Evolutionary conservation across 2,888 invertebrate genomes (phyloP), one percentile per base, ranked within the genome.

Genomic region (Tetragonula carbonaria): DNA sequence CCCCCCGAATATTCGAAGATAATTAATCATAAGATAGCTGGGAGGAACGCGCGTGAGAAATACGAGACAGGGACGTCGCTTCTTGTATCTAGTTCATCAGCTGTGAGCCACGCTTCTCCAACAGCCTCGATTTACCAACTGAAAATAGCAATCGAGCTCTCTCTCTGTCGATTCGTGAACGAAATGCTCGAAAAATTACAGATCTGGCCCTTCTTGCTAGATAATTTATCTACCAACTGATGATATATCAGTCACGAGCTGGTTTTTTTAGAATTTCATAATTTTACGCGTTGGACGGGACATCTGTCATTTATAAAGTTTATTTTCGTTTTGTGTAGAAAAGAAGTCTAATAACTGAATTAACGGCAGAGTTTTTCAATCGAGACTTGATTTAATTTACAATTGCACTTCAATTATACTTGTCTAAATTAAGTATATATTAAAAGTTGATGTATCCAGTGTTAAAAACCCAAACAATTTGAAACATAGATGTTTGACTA

Each of bases 11-110:
- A 89, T 90, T 90, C 87, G 80, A 81, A 83, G 89, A 91, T 91
- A 90, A 92, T 92, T 92, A 92, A 92, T 92, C 92, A 92, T 91
- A 92, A 86, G 88, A 88, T 88, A 85, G 86, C 90, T 88, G 90
- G 88, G 90, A 91, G 90, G 86, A 90, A 90, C 90, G 88, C 88
- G 91, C 93, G 93, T 93, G 93, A 93, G 93, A 93, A 93, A 93
- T 92, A 91, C 90, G 92, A 93, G 88, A 91, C 91, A 90, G 88
- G 86, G 77, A 82, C 82, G 88, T 86, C 84, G 88, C 87, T 90
- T 87, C 90, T 90, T 86, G 90, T 88, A 89, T 75, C 80, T 74
- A 73, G 81, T 83, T 59, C 71, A 77, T 86, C 85, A 74, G 80
- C 75, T 80, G 80, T 66, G 71, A 28, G 75, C n/a, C 72, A 63